These are phyloP conservation scores for Noctilio leporinus DNA, from an alignment of 2,113 vertebrate genomes.

Conservation along the genomic window DNA sequence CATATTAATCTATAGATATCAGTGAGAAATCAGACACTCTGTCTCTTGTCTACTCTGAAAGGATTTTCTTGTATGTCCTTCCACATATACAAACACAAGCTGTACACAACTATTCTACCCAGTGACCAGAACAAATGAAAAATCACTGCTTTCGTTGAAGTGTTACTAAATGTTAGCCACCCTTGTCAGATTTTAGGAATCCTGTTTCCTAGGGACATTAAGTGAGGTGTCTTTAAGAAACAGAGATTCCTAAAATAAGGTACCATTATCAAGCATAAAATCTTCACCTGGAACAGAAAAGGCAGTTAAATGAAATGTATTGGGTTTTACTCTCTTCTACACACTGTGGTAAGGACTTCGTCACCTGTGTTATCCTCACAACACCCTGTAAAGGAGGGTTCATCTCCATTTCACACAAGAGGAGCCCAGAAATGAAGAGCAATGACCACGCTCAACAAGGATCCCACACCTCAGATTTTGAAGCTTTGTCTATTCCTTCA, in stretches of 20 bases:
- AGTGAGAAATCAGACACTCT: conserved; percentile 60
- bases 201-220: neutral
- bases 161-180: conserved; percentile 25
- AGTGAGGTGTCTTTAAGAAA: neutral
- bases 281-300: neutral
- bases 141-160: conserved; percentile 30
- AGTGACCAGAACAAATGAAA: neutral
- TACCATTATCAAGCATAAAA: neutral
- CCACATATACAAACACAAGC: neutral
- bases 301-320: neutral
- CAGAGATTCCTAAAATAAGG: neutral
- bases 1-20: neutral
- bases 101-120: neutral
- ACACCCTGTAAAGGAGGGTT: neutral
- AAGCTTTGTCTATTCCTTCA: neutral
- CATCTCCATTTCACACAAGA: neutral
- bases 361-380: neutral
- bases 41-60: conserved; percentile 38
- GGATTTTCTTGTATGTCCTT: neutral
- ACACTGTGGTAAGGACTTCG: neutral
- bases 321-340: neutral
- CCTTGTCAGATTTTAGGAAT: neutral
- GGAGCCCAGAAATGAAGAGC: neutral
- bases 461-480: neutral
- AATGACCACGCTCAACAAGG: neutral